These are phyloP conservation scores for Synanthedon andrenaeformis DNA, from an alignment of 2,888 invertebrate species.

Conservation along the genomic window DNA sequence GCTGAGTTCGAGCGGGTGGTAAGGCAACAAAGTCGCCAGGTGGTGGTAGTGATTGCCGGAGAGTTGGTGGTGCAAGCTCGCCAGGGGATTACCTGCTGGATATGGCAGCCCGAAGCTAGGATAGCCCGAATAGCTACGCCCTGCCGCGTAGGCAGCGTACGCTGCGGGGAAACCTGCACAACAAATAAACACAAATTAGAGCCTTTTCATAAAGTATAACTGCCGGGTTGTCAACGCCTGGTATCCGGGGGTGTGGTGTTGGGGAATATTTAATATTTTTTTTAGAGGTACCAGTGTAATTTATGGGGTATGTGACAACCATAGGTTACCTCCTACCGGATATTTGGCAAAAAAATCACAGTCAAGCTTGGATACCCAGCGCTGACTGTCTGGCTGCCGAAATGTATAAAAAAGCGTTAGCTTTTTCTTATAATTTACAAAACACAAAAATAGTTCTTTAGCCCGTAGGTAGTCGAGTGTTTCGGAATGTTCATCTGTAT, in stretches of 20 bases:
- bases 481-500: conserved; percentile 16
- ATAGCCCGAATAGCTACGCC: conserved; percentile 97
- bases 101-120: conserved; percentile 98
- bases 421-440: too few relatives aligned
- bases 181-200: conserved; percentile 44
- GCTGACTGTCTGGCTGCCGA: too few relatives aligned
- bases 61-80: conserved; percentile 81
- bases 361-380: too few relatives aligned
- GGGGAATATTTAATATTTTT: background rate
- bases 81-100: conserved; percentile 94
- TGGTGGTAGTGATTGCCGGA: conserved; percentile 74
- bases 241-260: too few relatives aligned
- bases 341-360: conserved; percentile 16
- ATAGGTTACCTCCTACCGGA: too few relatives aligned
- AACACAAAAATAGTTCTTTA: too few relatives aligned
- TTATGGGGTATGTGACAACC: conserved; percentile 17
- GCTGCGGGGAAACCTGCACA: conserved; percentile 92
- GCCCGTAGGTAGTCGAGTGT: background rate
- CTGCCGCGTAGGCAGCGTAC: conserved; percentile 96
- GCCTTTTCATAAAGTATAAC: conserved; percentile 7
- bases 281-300: conserved; percentile 32
- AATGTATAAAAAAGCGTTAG: too few relatives aligned
- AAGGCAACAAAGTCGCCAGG: conserved; percentile 73
- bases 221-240: background rate
- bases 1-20: conserved; percentile 75